Conservation (phyloP, 2,888 invertebrate genomes). For the Epinotia nisella region DNA sequence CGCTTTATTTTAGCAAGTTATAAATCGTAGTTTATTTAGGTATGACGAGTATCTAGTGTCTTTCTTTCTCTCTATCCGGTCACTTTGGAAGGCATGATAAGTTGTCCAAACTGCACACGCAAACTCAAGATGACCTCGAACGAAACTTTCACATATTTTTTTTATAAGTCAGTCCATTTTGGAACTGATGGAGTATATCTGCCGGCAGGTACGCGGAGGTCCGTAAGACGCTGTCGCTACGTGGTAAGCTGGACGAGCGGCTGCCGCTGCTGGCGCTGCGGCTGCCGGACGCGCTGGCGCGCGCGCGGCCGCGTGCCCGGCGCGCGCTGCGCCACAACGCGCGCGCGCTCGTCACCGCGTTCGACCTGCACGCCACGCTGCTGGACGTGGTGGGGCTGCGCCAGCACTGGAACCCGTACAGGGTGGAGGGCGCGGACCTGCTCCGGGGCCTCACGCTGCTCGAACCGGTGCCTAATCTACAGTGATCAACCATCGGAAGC, state of each 20-base stretch:
- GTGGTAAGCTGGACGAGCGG: slow-evolving; percentile 96
- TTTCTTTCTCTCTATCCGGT: no score
- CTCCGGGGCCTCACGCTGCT: slow-evolving; percentile 86
- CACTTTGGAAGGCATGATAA: no score
- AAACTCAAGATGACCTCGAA: no score
- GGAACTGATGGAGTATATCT: no score
- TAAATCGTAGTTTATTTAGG: no score
- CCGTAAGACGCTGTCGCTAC: slow-evolving; percentile 88
- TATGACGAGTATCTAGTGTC: no score
- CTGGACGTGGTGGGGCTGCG: slow-evolving; percentile 86
- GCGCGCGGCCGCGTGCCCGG: slow-evolving; percentile 84
- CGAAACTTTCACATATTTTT: no score
- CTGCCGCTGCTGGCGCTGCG: slow-evolving; percentile 93
- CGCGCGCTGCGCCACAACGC: slow-evolving; percentile 87
- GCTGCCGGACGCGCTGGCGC: slow-evolving; percentile 89
- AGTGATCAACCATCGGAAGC: no score
- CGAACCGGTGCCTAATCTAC: slow-evolving; percentile 78
- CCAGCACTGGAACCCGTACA: slow-evolving; percentile 63
- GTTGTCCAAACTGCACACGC: no score
- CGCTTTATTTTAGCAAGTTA: no score
- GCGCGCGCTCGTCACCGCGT: slow-evolving; percentile 91
- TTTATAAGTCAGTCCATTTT: no score
- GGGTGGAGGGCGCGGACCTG: slow-evolving; percentile 78
- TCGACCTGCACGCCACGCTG: slow-evolving; percentile 94
- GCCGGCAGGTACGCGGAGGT: slow-evolving; percentile 91